These are phyloP conservation scores for Drosophila quadrilineata DNA, from an alignment of 1,140 invertebrate genomes.

Conservation along the genomic window DNA sequence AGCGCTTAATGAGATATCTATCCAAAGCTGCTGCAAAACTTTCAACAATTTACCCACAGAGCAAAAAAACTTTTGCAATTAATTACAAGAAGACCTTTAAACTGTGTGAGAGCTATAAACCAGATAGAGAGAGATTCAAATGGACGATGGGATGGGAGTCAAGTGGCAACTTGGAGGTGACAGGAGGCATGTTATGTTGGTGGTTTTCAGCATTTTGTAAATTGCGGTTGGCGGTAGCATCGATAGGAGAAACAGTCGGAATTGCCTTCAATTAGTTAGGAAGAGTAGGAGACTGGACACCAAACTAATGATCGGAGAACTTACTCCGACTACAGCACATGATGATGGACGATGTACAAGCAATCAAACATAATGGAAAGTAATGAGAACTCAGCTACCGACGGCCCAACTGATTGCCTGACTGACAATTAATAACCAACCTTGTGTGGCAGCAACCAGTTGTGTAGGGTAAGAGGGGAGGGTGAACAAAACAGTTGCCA, in stretches of 20 bases:
- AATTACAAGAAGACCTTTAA: conserved; percentile 60
- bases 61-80: conserved; percentile 75
- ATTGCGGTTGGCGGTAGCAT: not conserved
- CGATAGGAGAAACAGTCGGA: conserved; percentile 17
- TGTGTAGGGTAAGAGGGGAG: no score
- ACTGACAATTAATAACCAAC: conserved; percentile 49
- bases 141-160: no score
- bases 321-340: conserved; percentile 6
- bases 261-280: conserved; percentile 45
- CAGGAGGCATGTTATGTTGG: conserved; percentile 5
- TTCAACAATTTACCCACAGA: conserved; percentile 39
- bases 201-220: not conserved
- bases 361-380: conserved; percentile 26
- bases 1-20: conserved; percentile 43
- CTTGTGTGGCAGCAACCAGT: no score
- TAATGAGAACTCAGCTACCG: conserved; percentile 43
- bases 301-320: conserved; percentile 23
- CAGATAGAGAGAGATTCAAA: conserved; percentile 5
- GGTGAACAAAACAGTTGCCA: not conserved
- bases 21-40: conserved; percentile 40
- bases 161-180: not conserved
- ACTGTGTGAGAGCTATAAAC: conserved; percentile 20
- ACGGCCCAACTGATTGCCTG: conserved; percentile 33
- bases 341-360: conserved; percentile 39
- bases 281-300: conserved; percentile 26